Conservation (phyloP, 2,888 invertebrate genomes). For the Morpho achilles region DNA sequence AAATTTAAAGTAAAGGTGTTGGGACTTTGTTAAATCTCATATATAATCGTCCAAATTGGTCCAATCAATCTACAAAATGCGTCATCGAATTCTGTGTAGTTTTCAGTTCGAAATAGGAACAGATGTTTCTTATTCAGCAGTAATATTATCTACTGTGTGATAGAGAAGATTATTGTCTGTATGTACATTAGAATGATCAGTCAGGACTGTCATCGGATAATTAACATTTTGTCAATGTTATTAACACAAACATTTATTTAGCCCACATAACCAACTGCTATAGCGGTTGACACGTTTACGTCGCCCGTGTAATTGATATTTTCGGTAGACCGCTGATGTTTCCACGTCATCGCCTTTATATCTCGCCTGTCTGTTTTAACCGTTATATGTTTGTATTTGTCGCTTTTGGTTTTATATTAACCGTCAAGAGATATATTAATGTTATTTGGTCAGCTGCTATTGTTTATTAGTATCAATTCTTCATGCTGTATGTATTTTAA, state of each 20-base stretch:
- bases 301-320: conserved; percentile 19
- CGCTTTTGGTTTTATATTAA: background rate
- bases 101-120: too few species aligned
- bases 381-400: conserved; percentile 18
- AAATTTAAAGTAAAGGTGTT: too few species aligned
- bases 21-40: too few species aligned
- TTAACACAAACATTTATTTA: background rate
- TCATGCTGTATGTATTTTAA: too few species aligned
- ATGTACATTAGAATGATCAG: too few species aligned
- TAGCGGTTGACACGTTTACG: conserved; percentile 15
- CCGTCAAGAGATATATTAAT: background rate
- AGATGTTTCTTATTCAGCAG: too few species aligned
- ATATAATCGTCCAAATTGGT: too few species aligned
- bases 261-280: background rate
- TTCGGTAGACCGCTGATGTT: conserved; percentile 15
- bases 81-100: too few species aligned
- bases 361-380: conserved; percentile 21
- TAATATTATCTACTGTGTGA: too few species aligned
- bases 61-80: too few species aligned
- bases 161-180: too few species aligned
- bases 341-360: conserved; percentile 17
- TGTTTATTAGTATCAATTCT: background rate
- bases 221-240: background rate
- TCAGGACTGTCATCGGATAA: too few species aligned
- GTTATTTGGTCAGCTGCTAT: background rate